phyloP scores from a whole-genome alignment of 2,888 invertebrate genomes.

The Congeria kusceri region DNA sequence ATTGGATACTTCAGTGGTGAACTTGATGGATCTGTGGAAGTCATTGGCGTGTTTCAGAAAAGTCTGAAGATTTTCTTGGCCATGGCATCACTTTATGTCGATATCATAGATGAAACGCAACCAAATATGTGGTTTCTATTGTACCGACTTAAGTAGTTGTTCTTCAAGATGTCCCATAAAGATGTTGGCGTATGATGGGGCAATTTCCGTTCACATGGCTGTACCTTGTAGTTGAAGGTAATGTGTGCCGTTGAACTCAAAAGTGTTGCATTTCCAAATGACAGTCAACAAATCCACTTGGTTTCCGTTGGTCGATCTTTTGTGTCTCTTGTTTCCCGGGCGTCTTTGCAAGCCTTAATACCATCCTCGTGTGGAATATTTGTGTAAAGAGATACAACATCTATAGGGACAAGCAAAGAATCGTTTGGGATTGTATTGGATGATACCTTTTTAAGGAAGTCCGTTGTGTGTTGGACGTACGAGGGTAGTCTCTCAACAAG shows the following conservation, averaged over 20 bases:
- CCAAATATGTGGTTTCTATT: slow-evolving; percentile 26
- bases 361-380: slow-evolving; percentile 39
- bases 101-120: slow-evolving; percentile 54
- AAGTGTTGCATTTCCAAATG: slow-evolving; percentile 37
- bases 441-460: slow-evolving; percentile 17
- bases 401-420: slow-evolving; percentile 36
- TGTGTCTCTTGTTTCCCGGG: slow-evolving; percentile 9
- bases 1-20: slow-evolving; percentile 16
- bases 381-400: slow-evolving; percentile 41
- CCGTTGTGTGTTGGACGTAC: slow-evolving; percentile 22
- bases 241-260: slow-evolving; percentile 40
- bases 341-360: slow-evolving; percentile 23
- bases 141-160: slow-evolving; percentile 10
- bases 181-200: slow-evolving; percentile 47
- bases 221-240: slow-evolving; percentile 17
- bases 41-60: slow-evolving; percentile 12
- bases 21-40: slow-evolving; percentile 21
- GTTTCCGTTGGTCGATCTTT: slow-evolving; percentile 23
- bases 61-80: not conserved
- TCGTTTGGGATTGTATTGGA: not conserved
- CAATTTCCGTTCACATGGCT: slow-evolving; percentile 52
- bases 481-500: slow-evolving; percentile 10
- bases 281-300: slow-evolving; percentile 25
- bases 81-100: slow-evolving; percentile 39
- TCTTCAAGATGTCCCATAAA: slow-evolving; percentile 53